Base-by-base conservation (phyloP, 92 coral and sea anemone genomes). In the Nematostella vectensis region DNA sequence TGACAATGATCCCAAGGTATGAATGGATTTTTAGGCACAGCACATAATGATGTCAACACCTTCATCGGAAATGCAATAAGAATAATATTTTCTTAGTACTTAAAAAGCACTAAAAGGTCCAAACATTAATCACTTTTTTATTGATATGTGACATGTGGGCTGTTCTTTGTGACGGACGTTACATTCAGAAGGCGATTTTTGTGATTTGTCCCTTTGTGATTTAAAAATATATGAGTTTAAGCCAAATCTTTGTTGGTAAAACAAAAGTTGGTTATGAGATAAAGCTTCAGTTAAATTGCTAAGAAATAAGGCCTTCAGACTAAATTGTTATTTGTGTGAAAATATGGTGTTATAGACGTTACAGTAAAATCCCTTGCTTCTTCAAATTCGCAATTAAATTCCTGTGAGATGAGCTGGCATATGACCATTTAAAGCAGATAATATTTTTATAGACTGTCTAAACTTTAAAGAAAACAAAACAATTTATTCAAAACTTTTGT, bases 1-100 rank as follows among this genome's bases (percentile, higher is more conserved):
- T 49, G 74, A 77, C 10, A 72, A 79, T 40, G 88, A 93, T 29
- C 83, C 79, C 36, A 67, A 80, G 73, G 96, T 85, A 58, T 19
- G 31, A 4, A n/a, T n/a, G n/a, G n/a, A n/a, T n/a, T n/a, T n/a
- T 36, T 2, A 27, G 20, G 3, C 24, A 4, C 47, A 26, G 2
- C 10, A n/a, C 38, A 4, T 57, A 27, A 45, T 13, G 13, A 11
- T 11, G 8, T 22, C 59, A 6, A 11, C 13, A 11, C 12, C 9
- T 6, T 16, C 9, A 20, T 10, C 48, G 4, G 20, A 10, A 22
- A 23, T n/a, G 4, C 45, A 23, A 61, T 21, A 18, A 10, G 11
- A 10, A n/a, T 16, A 15, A 2, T 50, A 25, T n/a, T 50, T 16
- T 1, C 19, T 22, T 50, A 4, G 33, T 18, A 38, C 27, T 51